Evolutionary conservation across 1,140 invertebrate species (phyloP), one percentile per base, ranked within the genome.

Genomic region (Magallana gigas): DNA sequence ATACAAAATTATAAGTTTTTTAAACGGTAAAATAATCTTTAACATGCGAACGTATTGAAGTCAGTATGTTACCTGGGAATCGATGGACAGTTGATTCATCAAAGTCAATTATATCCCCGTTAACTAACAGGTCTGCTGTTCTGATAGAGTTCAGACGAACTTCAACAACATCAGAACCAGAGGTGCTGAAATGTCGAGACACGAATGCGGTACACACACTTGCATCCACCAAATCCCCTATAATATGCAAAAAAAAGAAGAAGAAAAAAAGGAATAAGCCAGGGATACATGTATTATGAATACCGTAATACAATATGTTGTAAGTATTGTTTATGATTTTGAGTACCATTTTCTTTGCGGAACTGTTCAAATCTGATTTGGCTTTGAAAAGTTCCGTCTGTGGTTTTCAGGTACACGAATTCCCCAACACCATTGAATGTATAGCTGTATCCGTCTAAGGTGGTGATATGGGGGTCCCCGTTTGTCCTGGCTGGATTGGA

Each of bases 401-500:
- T 18, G 8, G 36, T 18, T 16, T 56, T 84, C 14, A 90, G 8
- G 14, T 88, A 60, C 9, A 29, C 58, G 23, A 87, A 91, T 76
- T 91, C 91, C 12, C 91, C 91, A 57, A 58, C 83, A 48, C 91
- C 91, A 86, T 91, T 91, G 29, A 91, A 91, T 36, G 90, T 91
- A 83, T 91, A 91, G 6, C 62, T n/a, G 4, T 88, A 62, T 9
- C 88, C 88, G 85, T 91, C 91, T 16, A 91, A 68, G 1, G 91
- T 90, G 12, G 71, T 85, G 9, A 91, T 85, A 82, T 91, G 91
- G 3, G 88, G 90, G 60, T 90, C 90, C 18, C 91, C 91, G 68
- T 57, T 56, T 1, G 76, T 57, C 7, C 71, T 29, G 16, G 85
- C 88, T 89, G 18, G 29, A 86, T 57, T 2, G 29, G 16, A 82